Percentiles rank a stretch among this genome's conserved stretches.
Conservation (phyloP, 2,113 vertebrate genomes). For the Petrocephalus microphthalmus region DNA sequence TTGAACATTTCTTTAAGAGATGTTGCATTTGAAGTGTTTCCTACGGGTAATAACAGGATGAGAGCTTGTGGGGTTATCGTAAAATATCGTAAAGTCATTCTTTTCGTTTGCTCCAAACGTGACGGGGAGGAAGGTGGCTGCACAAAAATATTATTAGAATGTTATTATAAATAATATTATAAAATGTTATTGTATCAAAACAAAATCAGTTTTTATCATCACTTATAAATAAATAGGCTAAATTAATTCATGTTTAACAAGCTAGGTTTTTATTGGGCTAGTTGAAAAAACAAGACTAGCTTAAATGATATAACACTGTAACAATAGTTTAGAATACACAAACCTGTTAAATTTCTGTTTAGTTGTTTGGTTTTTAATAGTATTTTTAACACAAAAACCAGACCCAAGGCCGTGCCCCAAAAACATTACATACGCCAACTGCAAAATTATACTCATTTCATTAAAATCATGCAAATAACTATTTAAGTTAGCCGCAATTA, state of each 20-base stretch:
- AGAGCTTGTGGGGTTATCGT: not conserved
- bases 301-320: no score
- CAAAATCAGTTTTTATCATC: not conserved
- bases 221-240: not conserved
- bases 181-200: not conserved
- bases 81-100: not conserved
- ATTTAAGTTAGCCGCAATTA: not conserved
- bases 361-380: no score
- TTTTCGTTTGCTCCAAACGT: not conserved
- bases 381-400: not conserved
- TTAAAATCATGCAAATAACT: not conserved
- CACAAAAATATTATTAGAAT: no score
- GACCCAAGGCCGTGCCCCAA: not conserved
- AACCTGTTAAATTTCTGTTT: no score
- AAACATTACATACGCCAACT: not conserved
- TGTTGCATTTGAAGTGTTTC: not conserved
- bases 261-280: no score
- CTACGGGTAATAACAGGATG: not conserved
- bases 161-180: no score
- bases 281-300: no score
- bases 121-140: not conserved
- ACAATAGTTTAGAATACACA: no score
- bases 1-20: not conserved
- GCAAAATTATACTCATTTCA: not conserved
- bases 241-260: not conserved